Base-by-base conservation (phyloP, 2,888 invertebrate species). In the Sacculina carcini region DNA sequence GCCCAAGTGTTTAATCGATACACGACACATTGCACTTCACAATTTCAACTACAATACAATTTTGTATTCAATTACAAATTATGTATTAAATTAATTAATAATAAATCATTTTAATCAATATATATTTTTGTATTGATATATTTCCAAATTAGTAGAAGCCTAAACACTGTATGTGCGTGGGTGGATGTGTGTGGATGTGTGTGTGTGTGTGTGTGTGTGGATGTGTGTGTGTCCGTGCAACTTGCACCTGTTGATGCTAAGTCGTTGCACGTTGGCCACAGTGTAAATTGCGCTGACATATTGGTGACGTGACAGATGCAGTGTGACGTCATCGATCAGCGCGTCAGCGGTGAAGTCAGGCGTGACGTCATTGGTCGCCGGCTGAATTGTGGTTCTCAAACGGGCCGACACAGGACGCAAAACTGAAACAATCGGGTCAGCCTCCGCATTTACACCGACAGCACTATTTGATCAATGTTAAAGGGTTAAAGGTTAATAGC, bases 381-480 rank as follows among this genome's bases (percentile, higher is more conserved):
- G 73, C 61, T 76, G 78, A 58, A 81, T 74, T 38, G 80, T 75
- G 48, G 81, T 73, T 65, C 80, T 80, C 48, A 80, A 74, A 63
- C 81, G 80, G 52, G 78, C 74, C 0, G 79, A 76, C 57, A 80
- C 76, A 3, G 82, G 83, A 62, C 79, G 78, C 39, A 83, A 61
- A 57, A 82, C 83, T 83, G 66, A 38, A 69, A 55, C 21, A n/a
- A n/a, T 10, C 36, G 10, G 28, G 40, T 28, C 4, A n/a, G 32
- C 5, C 32, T 12, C 16, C 19, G 2, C 28, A n/a, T n/a, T n/a
- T n/a, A n/a, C n/a, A n/a, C n/a, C n/a, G n/a, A n/a, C n/a, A n/a
- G n/a, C n/a, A n/a, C n/a, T n/a, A n/a, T n/a, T n/a, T n/a, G n/a
- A n/a, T n/a, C n/a, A n/a, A n/a, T n/a, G n/a, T n/a, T n/a, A n/a